Conservation (phyloP, 2,797 vertebrate genomes). For the Dallia pectoralis region DNA sequence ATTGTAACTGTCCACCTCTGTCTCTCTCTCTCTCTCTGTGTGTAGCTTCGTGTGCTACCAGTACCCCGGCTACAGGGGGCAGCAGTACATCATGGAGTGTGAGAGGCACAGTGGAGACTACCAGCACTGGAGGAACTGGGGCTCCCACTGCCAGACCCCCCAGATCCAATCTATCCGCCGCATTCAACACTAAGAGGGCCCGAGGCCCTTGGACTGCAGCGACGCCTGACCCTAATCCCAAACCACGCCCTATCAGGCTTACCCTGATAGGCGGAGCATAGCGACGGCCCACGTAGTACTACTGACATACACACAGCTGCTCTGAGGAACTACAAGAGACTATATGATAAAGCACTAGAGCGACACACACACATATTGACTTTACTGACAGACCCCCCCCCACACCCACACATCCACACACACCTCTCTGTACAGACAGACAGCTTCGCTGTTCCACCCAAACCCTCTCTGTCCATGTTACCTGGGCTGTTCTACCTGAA, state of each 20-base stretch:
- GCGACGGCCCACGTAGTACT: constrained; percentile 33
- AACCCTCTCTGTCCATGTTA: constrained; percentile 3
- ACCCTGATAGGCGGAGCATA: constrained; percentile 44
- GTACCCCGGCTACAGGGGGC: constrained; percentile 79
- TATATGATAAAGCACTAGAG: constrained; percentile 65
- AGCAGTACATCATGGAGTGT: constrained; percentile 85
- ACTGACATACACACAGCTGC: constrained; percentile 48
- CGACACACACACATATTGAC: constrained; percentile 31
- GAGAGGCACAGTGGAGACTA: constrained; percentile 82
- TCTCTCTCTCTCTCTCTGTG: not conserved
- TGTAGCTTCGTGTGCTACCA: constrained; percentile 82
- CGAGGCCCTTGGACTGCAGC: constrained; percentile 40
- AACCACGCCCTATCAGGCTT: constrained; percentile 18
- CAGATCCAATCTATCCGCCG: constrained; percentile 84
- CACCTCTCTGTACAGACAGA: too few species aligned
- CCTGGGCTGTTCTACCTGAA: constrained; percentile 45
- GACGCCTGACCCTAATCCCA: constrained; percentile 24
- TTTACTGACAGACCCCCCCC: constrained; percentile 19
- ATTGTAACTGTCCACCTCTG: not conserved
- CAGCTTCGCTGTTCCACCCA: constrained; percentile 46
- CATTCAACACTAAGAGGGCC: constrained; percentile 76
- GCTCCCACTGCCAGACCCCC: constrained; percentile 80
- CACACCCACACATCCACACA: constrained; percentile 36
- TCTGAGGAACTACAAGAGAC: constrained; percentile 68
- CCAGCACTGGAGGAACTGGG: constrained; percentile 81